Evolutionary conservation across 1,140 invertebrate genomes (phyloP), one percentile per base, ranked within the genome.

Genomic region (Drosophila baimaii): DNA sequence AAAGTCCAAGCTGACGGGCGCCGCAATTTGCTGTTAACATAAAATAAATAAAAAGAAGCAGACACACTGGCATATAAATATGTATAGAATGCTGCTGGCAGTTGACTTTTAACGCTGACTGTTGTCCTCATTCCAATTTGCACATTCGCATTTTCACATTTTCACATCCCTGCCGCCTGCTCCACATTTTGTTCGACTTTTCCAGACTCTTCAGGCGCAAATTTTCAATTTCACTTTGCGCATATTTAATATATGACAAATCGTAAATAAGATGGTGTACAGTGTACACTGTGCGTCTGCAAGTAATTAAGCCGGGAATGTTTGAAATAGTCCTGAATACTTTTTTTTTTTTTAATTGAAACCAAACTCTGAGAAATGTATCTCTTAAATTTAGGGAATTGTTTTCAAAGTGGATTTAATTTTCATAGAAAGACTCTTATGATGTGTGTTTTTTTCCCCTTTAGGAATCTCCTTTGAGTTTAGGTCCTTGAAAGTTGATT

Each of bases 201-300:
- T n/a, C n/a, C 49, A 8, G 35, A 12, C 44, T 37, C 25, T 23
- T 41, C 27, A 27, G 23, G 23, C n/a, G 27, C 33, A 44, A 68
- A 49, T 49, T 51, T 62, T 57, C 41, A 62, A 77, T 78, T 70
- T 77, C 21, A 72, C 62, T 73, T 65, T 82, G 46, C 46, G 55
- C 79, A 82, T 82, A 83, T 79, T 83, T 79, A 75, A 83, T 71
- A 83, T 76, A 68, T 72, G 66, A 77, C 72, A 84, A 75, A 79
- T 84, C 77, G 62, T 68, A 77, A 80, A 79, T 61, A 37, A 39
- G 70, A 52, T 10, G 39, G 6, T 31, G 5, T 31, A 31, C 44
- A 68, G 6, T 31, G 5, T 31, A 31, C 44, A 68, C 59, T 68
- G 33, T 31, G 29, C 31, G 15, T 33, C 5, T 4, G 21, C 29